These are phyloP conservation scores for Octonoba sinensis DNA, from an alignment of 2,888 invertebrate species.

Conservation along the genomic window DNA sequence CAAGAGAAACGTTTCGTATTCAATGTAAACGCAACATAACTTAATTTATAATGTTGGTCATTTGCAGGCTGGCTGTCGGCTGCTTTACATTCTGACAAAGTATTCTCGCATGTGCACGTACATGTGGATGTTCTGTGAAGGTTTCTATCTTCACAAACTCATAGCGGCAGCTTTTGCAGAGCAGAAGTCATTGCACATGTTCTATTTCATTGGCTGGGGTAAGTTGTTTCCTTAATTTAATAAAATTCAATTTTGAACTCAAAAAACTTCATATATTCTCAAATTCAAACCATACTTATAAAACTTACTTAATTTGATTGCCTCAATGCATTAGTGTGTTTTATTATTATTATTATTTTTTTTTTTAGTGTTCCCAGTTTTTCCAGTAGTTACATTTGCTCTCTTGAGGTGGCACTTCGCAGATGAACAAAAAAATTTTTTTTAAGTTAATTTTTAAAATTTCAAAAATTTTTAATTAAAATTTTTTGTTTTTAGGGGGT, in stretches of 20 bases:
- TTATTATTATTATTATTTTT: constrained; percentile 10
- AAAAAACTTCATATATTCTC: too few relatives aligned
- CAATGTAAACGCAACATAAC: background rate
- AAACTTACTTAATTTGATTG: too few relatives aligned
- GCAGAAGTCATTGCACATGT: constrained; percentile 70
- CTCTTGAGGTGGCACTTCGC: constrained; percentile 68
- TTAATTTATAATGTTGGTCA: background rate
- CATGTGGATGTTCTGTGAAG: constrained; percentile 74
- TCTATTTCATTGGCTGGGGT: constrained; percentile 74
- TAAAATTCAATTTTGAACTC: too few relatives aligned
- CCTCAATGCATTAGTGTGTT: background rate
- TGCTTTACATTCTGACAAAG: constrained; percentile 69
- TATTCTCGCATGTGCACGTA: constrained; percentile 73
- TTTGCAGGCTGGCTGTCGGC: constrained; percentile 67
- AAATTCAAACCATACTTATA: too few relatives aligned
- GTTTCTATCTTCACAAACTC: constrained; percentile 73
- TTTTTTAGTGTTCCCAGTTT: constrained; percentile 70
- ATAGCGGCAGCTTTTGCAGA: constrained; percentile 72
- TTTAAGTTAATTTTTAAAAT: background rate
- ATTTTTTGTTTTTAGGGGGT: too few relatives aligned
- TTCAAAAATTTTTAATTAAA: too few relatives aligned
- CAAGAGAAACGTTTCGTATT: too few relatives aligned
- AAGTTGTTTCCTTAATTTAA: constrained; percentile 55
- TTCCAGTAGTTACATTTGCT: constrained; percentile 70
- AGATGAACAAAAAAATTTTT: constrained; percentile 67